These are phyloP conservation scores for Podargus strigoides DNA, from an alignment of 2,797 vertebrate species.

Conservation along the genomic window DNA sequence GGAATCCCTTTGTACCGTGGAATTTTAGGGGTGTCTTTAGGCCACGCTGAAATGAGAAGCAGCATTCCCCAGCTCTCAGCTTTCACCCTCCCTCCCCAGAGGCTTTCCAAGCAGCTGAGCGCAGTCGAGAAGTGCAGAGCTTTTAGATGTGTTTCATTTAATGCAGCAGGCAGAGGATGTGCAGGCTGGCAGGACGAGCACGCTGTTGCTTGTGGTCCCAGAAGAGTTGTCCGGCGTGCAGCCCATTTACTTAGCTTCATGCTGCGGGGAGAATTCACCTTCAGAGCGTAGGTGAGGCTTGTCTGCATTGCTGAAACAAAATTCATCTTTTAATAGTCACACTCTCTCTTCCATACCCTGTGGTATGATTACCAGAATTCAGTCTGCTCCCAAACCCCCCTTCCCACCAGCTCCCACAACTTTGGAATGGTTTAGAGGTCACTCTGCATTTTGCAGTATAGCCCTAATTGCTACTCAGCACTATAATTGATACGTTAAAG, in stretches of 20 bases:
- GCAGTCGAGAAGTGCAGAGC: background rate
- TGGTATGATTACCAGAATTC: constrained; percentile 7
- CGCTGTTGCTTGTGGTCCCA: background rate
- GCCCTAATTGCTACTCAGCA: constrained; percentile 54
- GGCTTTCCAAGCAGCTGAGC: background rate
- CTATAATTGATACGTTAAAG: constrained; percentile 64
- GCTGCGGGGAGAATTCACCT: background rate
- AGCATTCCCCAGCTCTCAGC: constrained; percentile 46
- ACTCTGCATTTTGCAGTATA: constrained; percentile 34
- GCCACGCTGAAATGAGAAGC: background rate
- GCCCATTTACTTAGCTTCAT: background rate
- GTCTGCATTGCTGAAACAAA: background rate
- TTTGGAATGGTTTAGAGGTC: constrained; percentile 24
- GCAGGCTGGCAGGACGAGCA: background rate
- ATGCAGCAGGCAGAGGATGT: background rate
- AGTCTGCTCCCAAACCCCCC: constrained; percentile 20
- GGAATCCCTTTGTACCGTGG: background rate
- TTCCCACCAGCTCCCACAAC: constrained; percentile 30
- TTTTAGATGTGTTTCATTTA: background rate
- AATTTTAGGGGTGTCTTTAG: constrained; percentile 13
- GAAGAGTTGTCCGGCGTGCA: background rate
- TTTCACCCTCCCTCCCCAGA: constrained; percentile 16
- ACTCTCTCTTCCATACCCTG: background rate
- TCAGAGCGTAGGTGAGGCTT: background rate
- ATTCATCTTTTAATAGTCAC: background rate